Percentiles rank a stretch among this genome's conserved stretches.
Conservation (phyloP, 2,888 invertebrate species). For the Spialia ferax region DNA sequence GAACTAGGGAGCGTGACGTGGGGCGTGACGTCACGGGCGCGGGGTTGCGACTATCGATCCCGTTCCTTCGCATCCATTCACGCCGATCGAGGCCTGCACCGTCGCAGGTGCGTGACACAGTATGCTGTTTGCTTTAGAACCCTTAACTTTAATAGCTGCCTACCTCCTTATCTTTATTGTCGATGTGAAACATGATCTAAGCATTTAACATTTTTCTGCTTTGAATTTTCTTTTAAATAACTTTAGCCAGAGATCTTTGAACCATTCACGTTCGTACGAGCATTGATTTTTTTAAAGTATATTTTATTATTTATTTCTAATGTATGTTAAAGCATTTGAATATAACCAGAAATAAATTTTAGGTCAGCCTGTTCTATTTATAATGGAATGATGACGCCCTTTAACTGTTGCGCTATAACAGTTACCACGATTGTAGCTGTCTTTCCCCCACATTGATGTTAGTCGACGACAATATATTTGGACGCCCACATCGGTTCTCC, state of each 20-base stretch:
- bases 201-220: too few relatives aligned
- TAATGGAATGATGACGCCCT: slow-evolving; percentile 5
- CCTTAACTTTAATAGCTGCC: neutral
- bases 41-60: slow-evolving; percentile 43
- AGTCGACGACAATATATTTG: slow-evolving; percentile 13
- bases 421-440: neutral
- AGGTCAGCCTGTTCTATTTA: slow-evolving; percentile 8
- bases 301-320: neutral
- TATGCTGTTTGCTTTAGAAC: neutral
- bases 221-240: too few relatives aligned
- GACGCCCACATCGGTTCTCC: slow-evolving; percentile 59
- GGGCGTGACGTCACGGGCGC: slow-evolving; percentile 64
- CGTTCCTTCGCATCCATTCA: slow-evolving; percentile 44
- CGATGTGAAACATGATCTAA: too few relatives aligned
- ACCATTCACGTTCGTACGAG: too few relatives aligned
- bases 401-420: neutral
- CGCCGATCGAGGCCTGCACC: slow-evolving; percentile 23
- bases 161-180: too few relatives aligned
- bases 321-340: neutral
- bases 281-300: too few relatives aligned
- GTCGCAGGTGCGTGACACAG: slow-evolving; percentile 9
- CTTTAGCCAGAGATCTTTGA: too few relatives aligned
- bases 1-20: slow-evolving; percentile 48
- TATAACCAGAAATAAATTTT: slow-evolving; percentile 3
- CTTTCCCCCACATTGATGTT: neutral